phyloP scores from a whole-genome alignment of 1,140 invertebrate genomes.

The Neotoxoptera formosana region DNA sequence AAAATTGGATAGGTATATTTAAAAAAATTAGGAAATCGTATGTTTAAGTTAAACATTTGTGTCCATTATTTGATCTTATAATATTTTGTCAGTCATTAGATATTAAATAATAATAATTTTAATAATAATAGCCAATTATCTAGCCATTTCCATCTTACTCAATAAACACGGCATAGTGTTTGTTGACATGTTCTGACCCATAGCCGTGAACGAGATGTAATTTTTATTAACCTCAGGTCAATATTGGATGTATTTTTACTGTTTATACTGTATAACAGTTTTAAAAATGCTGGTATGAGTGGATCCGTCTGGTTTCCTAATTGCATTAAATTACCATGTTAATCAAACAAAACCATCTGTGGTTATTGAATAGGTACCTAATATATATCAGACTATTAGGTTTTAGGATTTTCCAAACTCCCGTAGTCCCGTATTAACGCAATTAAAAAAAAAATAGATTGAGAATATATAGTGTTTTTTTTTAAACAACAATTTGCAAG shows the following conservation, averaged over 20 bases:
- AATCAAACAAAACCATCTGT: not conserved
- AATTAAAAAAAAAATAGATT: not conserved
- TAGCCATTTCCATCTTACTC: not conserved
- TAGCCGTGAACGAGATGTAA: not conserved
- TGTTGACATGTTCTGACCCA: not conserved
- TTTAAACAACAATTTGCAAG: not conserved
- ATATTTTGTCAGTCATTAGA: not conserved
- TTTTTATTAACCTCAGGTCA: not conserved
- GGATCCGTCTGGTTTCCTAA: not conserved
- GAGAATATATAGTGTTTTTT: not conserved
- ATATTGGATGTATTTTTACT: not conserved
- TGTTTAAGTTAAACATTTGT: not conserved
- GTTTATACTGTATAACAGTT: not conserved
- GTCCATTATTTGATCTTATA: not conserved
- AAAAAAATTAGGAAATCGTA: not conserved
- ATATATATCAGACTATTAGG: not conserved
- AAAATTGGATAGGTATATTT: not conserved
- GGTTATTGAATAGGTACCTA: not conserved
- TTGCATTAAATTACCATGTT: not conserved
- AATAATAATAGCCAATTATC: constrained; percentile 6
- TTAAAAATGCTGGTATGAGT: not conserved
- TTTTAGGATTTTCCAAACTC: not conserved
- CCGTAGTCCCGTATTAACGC: not conserved
- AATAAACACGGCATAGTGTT: not conserved
- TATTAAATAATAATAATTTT: not conserved